These are phyloP conservation scores for Stegophylla sp. DNA, from an alignment of 2,888 invertebrate genomes.

Conservation along the genomic window DNA sequence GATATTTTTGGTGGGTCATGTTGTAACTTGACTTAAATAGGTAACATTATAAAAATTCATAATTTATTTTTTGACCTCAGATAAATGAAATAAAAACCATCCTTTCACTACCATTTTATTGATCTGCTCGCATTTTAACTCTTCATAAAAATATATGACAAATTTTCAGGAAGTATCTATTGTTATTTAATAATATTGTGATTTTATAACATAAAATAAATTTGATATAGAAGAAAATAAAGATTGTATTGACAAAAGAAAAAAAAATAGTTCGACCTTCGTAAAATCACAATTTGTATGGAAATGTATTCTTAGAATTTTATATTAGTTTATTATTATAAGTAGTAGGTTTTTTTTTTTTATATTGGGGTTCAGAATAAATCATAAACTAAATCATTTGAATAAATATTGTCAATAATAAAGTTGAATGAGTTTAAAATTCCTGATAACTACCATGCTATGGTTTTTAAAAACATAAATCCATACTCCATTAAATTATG, in stretches of 20 bases:
- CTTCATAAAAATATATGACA: neutral
- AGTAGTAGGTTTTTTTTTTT: too few species aligned
- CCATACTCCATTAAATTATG: too few species aligned
- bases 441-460: too few species aligned
- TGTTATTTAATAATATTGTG: neutral
- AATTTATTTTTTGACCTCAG: conserved; percentile 42
- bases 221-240: neutral
- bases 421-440: too few species aligned
- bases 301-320: neutral
- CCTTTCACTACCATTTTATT: conserved; percentile 40
- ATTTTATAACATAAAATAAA: conserved; percentile 1
- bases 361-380: too few species aligned
- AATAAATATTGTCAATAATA: too few species aligned
- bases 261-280: neutral
- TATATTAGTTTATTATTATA: too few species aligned
- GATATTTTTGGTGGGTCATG: conserved; percentile 2
- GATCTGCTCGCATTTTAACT: neutral
- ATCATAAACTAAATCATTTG: too few species aligned
- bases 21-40: conserved; percentile 20
- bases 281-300: conserved; percentile 15
- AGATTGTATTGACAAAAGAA: neutral
- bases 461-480: too few species aligned
- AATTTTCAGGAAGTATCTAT: neutral
- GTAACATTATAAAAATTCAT: neutral
- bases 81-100: conserved; percentile 29